Conservation (phyloP, 2,113 vertebrate species). For the Lasiurus borealis region DNA sequence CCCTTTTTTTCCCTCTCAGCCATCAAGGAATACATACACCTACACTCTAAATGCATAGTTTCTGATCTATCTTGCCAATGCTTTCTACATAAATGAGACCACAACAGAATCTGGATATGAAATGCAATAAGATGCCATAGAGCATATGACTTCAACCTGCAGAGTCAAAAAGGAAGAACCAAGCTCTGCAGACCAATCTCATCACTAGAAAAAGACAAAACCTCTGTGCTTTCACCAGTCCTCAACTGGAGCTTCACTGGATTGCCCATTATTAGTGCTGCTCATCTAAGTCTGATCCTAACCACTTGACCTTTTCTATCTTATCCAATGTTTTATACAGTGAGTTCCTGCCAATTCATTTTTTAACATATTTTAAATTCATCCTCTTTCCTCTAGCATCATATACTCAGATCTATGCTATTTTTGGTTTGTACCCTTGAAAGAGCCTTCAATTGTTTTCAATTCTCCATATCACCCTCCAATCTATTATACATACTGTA, state of each 20-base stretch:
- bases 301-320: background rate
- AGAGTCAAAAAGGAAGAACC: background rate
- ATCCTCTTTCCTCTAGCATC: background rate
- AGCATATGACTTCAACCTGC: background rate
- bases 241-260: background rate
- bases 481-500: background rate
- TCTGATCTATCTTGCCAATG: background rate
- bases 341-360: background rate
- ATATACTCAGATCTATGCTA: background rate
- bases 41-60: background rate
- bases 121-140: background rate
- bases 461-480: background rate
- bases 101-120: background rate
- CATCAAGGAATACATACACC: background rate
- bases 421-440: conserved; percentile 18
- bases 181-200: background rate
- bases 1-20: background rate
- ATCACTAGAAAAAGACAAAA: background rate
- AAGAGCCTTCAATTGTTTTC: background rate
- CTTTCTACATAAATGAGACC: background rate
- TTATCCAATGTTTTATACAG: background rate
- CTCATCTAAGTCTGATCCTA: background rate
- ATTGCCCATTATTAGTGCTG: background rate
- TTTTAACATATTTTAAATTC: background rate
- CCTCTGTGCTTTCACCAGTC: background rate